Conservation (phyloP, 1,140 invertebrate genomes). For the Papilio machaon region DNA sequence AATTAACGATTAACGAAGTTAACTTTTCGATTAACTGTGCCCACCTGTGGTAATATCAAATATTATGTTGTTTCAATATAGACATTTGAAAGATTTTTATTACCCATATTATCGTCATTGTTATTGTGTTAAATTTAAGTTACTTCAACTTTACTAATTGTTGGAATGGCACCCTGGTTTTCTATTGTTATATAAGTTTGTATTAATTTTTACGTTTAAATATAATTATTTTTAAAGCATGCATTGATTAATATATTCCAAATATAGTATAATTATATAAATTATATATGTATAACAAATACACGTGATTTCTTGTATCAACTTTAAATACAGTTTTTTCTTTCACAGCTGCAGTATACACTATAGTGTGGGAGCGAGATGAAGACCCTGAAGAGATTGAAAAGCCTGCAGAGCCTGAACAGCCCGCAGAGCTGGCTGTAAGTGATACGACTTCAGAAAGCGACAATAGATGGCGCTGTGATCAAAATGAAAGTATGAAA, state of each 20-base stretch:
- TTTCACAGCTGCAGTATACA: not conserved
- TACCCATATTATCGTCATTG: not conserved
- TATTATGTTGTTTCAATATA: too few relatives aligned
- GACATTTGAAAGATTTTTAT: not conserved
- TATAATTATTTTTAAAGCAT: not conserved
- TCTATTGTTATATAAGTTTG: not conserved
- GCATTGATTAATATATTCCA: not conserved
- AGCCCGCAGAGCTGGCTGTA: not conserved
- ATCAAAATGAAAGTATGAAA: not conserved
- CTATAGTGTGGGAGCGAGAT: not conserved
- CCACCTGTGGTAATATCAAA: too few relatives aligned
- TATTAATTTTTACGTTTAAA: not conserved
- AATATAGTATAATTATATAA: too few relatives aligned
- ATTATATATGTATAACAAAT: not conserved
- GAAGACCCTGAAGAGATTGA: not conserved
- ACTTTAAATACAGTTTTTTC: not conserved
- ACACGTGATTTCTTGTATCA: not conserved
- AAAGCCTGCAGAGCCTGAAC: not conserved
- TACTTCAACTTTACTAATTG: not conserved
- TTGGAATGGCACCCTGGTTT: slow-evolving; percentile 1
- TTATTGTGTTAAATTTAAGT: too few relatives aligned
- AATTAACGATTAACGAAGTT: too few relatives aligned
- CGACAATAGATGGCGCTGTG: not conserved
- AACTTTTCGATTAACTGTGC: too few relatives aligned
- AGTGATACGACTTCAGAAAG: not conserved